Evolutionary conservation across 2,888 invertebrate species (phyloP).

Genomic region (Eupithecia abbreviata): DNA sequence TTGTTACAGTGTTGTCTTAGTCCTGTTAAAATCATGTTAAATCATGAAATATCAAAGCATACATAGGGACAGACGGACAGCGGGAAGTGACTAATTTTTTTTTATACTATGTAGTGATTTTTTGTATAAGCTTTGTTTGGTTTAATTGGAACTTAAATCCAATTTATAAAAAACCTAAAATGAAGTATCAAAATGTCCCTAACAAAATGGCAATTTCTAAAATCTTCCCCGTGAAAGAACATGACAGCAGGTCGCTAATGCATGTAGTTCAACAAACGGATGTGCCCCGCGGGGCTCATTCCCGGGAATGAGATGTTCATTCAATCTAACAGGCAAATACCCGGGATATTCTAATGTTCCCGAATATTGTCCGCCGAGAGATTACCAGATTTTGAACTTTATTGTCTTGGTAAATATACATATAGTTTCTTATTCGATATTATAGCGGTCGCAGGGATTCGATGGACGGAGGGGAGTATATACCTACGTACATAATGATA

Average conservation of each 20-base stretch:
- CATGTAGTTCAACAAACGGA: conserved; percentile 26
- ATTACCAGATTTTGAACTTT: background rate
- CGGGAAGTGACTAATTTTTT: too few species aligned
- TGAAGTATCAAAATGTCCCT: background rate
- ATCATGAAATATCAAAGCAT: too few species aligned
- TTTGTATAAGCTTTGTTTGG: too few species aligned
- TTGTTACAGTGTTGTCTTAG: too few species aligned
- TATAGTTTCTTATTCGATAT: too few species aligned
- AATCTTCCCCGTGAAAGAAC: conserved; percentile 9
- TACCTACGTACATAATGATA: too few species aligned
- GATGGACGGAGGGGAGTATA: too few species aligned
- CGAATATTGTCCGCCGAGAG: background rate
- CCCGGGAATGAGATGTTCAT: conserved; percentile 29
- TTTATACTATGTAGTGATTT: too few species aligned
- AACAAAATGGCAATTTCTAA: background rate
- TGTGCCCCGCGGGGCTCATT: conserved; percentile 24
- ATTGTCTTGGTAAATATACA: background rate
- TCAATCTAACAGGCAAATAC: conserved; percentile 32
- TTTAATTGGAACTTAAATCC: too few species aligned
- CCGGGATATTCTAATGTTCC: background rate
- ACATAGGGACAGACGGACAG: too few species aligned
- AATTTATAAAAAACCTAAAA: background rate
- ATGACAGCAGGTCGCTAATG: conserved; percentile 17
- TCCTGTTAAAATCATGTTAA: too few species aligned
- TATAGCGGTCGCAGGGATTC: too few species aligned